phyloP scores from a whole-genome alignment of 2,113 vertebrate species.

The Calypte anna region DNA sequence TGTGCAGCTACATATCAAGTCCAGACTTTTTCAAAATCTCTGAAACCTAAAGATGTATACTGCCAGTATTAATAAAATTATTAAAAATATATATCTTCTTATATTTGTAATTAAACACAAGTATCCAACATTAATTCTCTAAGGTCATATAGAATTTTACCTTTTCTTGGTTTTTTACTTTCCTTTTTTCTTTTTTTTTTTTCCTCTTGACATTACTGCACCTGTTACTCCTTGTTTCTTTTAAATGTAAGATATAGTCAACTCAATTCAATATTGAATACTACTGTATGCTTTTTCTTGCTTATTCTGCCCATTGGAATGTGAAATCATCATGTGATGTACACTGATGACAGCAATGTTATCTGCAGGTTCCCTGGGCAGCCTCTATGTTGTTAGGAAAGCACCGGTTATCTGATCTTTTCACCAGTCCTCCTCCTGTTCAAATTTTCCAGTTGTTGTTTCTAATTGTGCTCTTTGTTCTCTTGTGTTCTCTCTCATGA shows the following conservation, averaged over 20 bases:
- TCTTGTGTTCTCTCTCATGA: neutral
- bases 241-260: neutral
- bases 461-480: neutral
- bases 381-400: neutral
- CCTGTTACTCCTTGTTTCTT: neutral
- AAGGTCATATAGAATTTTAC: neutral
- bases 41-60: neutral
- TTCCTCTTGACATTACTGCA: neutral
- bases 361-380: neutral
- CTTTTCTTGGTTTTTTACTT: neutral
- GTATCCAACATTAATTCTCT: neutral
- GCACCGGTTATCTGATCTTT: neutral
- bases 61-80: neutral
- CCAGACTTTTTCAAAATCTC: neutral
- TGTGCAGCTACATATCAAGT: neutral
- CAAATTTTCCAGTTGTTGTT: neutral
- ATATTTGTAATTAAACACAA: neutral
- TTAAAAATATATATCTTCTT: neutral
- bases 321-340: neutral
- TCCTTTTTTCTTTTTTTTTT: neutral
- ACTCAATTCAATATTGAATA: neutral
- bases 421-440: neutral
- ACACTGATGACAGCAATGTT: neutral
- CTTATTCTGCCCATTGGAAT: neutral
- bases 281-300: neutral